Conservation (phyloP, 2,113 vertebrate species). For the Climacteris rufus region DNA sequence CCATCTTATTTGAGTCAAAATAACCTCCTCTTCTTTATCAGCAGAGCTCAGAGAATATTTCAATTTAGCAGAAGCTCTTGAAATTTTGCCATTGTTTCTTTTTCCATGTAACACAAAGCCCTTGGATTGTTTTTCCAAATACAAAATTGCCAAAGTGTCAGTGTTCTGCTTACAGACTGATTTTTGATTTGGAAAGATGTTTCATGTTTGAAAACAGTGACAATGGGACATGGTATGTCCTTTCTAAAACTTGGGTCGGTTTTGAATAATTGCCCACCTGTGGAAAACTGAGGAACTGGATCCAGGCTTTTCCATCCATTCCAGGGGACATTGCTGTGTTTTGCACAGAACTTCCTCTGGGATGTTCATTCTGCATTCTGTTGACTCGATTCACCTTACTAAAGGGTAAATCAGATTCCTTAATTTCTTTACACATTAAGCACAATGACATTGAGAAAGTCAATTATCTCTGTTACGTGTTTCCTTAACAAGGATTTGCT, state of each 20-base stretch:
- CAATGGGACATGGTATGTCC: neutral
- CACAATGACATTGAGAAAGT: neutral
- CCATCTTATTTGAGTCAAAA: neutral
- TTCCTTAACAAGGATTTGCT: neutral
- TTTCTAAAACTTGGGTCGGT: neutral
- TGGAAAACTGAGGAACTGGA: neutral
- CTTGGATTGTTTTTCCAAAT: neutral
- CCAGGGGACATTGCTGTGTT: neutral
- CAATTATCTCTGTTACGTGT: conserved; percentile 11
- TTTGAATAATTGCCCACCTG: neutral
- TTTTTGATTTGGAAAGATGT: neutral
- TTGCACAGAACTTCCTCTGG: neutral
- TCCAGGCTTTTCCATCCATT: neutral
- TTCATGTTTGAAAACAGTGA: neutral
- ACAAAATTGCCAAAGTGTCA: neutral
- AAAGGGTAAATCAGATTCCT: neutral
- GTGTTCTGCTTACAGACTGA: neutral
- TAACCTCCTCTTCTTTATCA: neutral
- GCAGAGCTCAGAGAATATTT: neutral
- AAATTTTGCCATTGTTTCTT: neutral
- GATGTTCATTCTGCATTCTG: neutral
- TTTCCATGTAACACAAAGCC: neutral
- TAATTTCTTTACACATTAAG: neutral
- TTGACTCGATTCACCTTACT: neutral
- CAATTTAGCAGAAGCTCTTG: neutral